A percentile compares a stretch with the other conserved stretches of the same genome.
Conservation (phyloP, 2,888 invertebrate genomes). For the Gonocerus acuteangulatus region DNA sequence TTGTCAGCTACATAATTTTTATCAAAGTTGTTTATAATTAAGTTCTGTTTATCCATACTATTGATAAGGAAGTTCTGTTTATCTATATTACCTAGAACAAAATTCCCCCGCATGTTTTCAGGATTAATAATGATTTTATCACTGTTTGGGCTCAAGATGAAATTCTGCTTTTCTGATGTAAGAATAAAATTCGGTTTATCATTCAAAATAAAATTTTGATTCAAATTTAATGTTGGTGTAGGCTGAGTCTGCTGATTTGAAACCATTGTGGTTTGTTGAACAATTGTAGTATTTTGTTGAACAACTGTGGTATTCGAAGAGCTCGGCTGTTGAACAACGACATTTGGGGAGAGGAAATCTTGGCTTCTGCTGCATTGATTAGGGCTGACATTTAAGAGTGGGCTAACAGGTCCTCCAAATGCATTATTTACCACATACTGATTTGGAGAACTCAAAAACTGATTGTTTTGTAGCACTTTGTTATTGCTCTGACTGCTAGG, state of each 20-base stretch:
- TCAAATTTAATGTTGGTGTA: conserved; percentile 50
- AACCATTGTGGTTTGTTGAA: conserved; percentile 70
- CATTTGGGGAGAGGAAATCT: conserved; percentile 50
- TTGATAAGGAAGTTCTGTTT: conserved; percentile 37
- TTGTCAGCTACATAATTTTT: conserved; percentile 35
- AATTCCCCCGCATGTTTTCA: conserved; percentile 38
- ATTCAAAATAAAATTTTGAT: conserved; percentile 53
- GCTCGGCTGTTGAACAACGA: conserved; percentile 45
- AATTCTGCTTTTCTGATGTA: conserved; percentile 39
- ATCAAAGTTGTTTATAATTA: conserved; percentile 32
- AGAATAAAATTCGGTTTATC: conserved; percentile 40
- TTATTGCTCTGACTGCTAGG: conserved; percentile 52
- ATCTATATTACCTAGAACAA: conserved; percentile 37
- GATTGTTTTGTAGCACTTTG: conserved; percentile 37
- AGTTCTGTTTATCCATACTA: conserved; percentile 32
- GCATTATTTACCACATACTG: conserved; percentile 39
- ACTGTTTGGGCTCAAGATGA: conserved; percentile 39
- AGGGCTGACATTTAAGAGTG: conserved; percentile 65
- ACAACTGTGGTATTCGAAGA: conserved; percentile 56
- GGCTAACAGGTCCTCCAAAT: conserved; percentile 49
- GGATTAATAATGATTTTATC: conserved; percentile 38
- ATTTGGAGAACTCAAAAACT: conserved; percentile 39
- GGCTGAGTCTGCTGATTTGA: conserved; percentile 52
- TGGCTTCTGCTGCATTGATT: conserved; percentile 42
- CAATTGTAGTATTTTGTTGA: conserved; percentile 78